Conservation (phyloP, 23 tunicate species). For the Styela clava region DNA sequence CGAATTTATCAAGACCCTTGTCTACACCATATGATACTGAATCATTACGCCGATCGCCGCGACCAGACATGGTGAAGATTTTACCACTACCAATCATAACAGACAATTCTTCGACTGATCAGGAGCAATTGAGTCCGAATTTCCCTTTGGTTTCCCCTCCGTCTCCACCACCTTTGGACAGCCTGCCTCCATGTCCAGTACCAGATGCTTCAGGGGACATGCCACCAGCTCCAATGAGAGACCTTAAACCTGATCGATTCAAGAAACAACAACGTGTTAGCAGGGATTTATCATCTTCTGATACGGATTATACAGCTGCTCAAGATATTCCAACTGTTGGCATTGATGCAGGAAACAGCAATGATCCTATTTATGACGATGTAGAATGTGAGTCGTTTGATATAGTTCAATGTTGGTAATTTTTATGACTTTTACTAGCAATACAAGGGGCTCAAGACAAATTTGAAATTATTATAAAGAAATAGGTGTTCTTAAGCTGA, state of each 20-base stretch:
- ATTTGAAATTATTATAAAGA: too few species aligned
- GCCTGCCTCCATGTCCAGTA: neutral
- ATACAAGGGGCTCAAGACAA: too few species aligned
- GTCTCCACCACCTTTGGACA: neutral
- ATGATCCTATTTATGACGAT: slow-evolving; percentile 24
- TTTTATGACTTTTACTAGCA: too few species aligned
- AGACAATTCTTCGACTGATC: neutral
- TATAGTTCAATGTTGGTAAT: too few species aligned
- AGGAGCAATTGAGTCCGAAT: slow-evolving; percentile 21
- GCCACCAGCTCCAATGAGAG: slow-evolving; percentile 24
- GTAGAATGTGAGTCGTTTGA: slow-evolving; percentile 10
- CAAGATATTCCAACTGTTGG: slow-evolving; percentile 28
- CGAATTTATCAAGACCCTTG: neutral
- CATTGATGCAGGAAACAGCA: neutral
- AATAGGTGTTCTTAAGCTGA: too few species aligned
- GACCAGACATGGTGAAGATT: neutral
- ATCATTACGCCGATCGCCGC: neutral
- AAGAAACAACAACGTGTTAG: neutral
- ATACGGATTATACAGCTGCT: slow-evolving; percentile 24
- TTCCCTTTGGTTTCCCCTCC: slow-evolving; percentile 17
- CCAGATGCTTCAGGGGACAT: neutral
- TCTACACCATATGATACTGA: neutral
- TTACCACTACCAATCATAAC: neutral
- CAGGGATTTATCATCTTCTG: neutral
- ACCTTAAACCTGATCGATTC: slow-evolving; percentile 20